Evolutionary conservation across 2,888 invertebrate species (phyloP), one percentile per base, ranked within the genome.

Genomic region (Tanypteryx hageni): DNA sequence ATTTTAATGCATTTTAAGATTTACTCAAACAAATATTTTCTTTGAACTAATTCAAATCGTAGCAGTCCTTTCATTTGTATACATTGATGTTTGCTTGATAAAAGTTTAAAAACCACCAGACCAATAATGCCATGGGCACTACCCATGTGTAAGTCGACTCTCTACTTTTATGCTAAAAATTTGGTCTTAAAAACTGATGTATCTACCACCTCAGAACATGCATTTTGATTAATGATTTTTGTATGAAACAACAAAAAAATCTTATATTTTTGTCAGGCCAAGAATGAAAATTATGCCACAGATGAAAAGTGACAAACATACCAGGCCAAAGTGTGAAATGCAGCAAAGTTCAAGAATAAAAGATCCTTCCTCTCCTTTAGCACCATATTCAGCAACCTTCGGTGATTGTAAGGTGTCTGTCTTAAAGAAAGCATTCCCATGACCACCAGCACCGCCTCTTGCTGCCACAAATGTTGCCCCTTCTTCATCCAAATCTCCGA

Each of bases 241-340:
- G 44, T 44, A 44, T 59, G 11, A 92, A 92, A 56, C 91, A 91
- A 92, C 92, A 76, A 82, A 68, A 18, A 81, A 76, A n/a, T n/a
- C n/a, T n/a, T 44, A 44, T 44, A 44, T 44, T 44, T 44, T 44
- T 44, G 5, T 44, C 44, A 44, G 56, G 93, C 85, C 68, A 64
- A 81, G 59, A 82, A 22, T 68, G 5, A 5, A n/a, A 68, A 68
- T 68, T 68, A 22, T 68, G 18, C 18, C 5, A 22, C 4, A 68
- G 76, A 68, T 18, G 18, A n/a, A 68, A n/a, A 3, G 18, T 3
- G 22, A n/a, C 22, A 68, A 68, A 68, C 95, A 95, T 95, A 97
- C 97, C 95, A 98, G 94, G n/a, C 99, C 99, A 93, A 99, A 96
- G 95, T 99, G 98, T 0, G 99, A 99, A 97, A 99, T 99, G 68